Evolutionary conservation across 2,113 vertebrate species (phyloP), one percentile per base, ranked within the genome.

Genomic region (Hypanus sabinus): DNA sequence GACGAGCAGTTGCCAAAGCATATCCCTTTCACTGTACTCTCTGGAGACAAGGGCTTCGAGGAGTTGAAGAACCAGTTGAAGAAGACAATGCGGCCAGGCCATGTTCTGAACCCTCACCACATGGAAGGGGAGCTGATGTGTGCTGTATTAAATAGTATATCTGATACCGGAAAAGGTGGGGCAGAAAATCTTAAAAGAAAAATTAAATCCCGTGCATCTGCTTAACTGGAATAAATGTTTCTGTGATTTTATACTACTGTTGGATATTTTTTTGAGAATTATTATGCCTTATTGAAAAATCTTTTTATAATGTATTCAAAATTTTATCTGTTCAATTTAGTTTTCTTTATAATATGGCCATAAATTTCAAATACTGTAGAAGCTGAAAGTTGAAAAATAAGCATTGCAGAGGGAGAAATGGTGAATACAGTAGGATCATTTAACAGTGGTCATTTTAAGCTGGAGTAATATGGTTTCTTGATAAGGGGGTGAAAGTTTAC

Each of bases 141-240:
- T 96, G 96, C 97, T 95, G 96, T 97, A 95, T 95, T 97, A 95
- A 98, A 97, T 95, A 98, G 97, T 96, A 98, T 98, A 96, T 96
- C 97, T 62, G 97, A 98, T 95, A 96, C 96, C 27, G 95, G 96
- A 93, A 97, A 97, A 97, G 97, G 97, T 98, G 97, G 4, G 94
- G 95, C 95, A 94, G 94, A 95, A 95, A 96, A 94, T 91, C 20
- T 33, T 20, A 65, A 24, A 68, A 65, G n/a, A 90, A 65, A 20
- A 24, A 22, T 46, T 93, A 46, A 38, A 93, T 27, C 68, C 90
- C 91, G 14, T 75, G 36, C 20, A 10, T 55, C 68, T 93, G 70
- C 68, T 93, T 93, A 93, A 73, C 91, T 71, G 33, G 70, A 93
- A 93, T 93, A 93, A 93, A 93, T 71, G 65, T n/a, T n/a, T 75